phyloP scores from a whole-genome alignment of 2,797 vertebrate species.

The Sandelia bainsii region DNA sequence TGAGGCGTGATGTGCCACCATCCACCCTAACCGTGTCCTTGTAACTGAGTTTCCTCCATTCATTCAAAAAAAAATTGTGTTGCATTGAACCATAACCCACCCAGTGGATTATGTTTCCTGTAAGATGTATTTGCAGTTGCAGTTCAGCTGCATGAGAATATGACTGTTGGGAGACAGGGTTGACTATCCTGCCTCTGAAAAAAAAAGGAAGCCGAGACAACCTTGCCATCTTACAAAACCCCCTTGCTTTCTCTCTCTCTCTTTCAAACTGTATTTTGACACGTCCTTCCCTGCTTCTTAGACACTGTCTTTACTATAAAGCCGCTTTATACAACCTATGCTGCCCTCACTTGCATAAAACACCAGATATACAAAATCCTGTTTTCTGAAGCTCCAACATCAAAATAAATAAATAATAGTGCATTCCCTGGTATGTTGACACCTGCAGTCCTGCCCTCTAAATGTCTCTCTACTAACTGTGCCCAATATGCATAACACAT shows the following conservation, averaged over 20 bases:
- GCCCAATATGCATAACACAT: background rate
- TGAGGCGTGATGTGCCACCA: too few relatives aligned
- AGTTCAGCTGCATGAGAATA: too few relatives aligned
- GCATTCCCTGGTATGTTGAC: background rate
- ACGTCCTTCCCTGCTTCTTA: conserved; percentile 6
- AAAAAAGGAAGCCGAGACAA: background rate
- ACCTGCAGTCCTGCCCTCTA: background rate
- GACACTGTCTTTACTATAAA: background rate
- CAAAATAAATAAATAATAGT: background rate
- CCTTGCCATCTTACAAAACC: background rate
- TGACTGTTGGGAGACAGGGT: too few relatives aligned
- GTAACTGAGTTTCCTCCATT: too few relatives aligned
- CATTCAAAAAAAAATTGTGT: too few relatives aligned
- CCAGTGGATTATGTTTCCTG: too few relatives aligned
- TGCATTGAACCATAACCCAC: too few relatives aligned
- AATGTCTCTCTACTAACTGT: background rate
- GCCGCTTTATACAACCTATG: background rate
- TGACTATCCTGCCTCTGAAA: background rate
- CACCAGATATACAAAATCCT: background rate
- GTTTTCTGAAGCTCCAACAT: background rate
- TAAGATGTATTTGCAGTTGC: background rate
- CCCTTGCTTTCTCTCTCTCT: background rate
- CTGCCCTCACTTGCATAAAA: background rate
- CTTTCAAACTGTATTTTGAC: background rate
- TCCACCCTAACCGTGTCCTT: too few relatives aligned